Evolutionary conservation across 2,888 invertebrate species (phyloP).

Genomic region (Noctua fimbriata): DNA sequence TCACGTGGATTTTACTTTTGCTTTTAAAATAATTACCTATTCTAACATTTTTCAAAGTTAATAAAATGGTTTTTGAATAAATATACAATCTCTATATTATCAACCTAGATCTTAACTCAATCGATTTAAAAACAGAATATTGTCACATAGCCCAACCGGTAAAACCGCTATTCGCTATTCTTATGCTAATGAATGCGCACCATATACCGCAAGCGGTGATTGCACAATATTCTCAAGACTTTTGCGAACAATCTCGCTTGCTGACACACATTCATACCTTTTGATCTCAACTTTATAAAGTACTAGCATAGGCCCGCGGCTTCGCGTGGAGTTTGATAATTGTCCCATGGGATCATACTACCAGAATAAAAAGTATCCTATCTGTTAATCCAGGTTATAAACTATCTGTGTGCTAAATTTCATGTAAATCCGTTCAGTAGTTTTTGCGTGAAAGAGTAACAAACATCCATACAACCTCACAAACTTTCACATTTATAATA

Average conservation of each 20-base stretch:
- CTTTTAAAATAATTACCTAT: neutral
- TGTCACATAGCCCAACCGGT: conserved; percentile 7
- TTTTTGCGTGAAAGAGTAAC: too few species aligned
- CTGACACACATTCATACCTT: conserved; percentile 48
- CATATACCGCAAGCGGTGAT: conserved; percentile 19
- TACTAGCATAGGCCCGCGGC: too few species aligned
- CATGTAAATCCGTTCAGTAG: too few species aligned
- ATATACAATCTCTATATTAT: neutral
- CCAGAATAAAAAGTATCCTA: too few species aligned
- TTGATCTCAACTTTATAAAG: conserved; percentile 1
- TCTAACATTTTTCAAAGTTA: neutral
- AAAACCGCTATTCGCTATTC: conserved; percentile 39
- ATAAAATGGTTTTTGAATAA: neutral
- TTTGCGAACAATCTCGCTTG: conserved; percentile 39
- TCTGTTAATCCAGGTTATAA: too few species aligned
- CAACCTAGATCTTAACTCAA: conserved; percentile 3
- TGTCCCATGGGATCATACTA: too few species aligned
- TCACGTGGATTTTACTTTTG: neutral
- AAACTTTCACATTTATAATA: too few species aligned
- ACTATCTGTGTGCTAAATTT: too few species aligned
- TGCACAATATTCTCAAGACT: conserved; percentile 50
- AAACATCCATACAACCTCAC: too few species aligned
- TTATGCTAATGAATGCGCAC: conserved; percentile 41
- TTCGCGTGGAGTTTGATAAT: too few species aligned
- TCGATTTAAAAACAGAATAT: conserved; percentile 1